Conservation (phyloP, 1,140 invertebrate species). For the Leptestheria dahalacensis region DNA sequence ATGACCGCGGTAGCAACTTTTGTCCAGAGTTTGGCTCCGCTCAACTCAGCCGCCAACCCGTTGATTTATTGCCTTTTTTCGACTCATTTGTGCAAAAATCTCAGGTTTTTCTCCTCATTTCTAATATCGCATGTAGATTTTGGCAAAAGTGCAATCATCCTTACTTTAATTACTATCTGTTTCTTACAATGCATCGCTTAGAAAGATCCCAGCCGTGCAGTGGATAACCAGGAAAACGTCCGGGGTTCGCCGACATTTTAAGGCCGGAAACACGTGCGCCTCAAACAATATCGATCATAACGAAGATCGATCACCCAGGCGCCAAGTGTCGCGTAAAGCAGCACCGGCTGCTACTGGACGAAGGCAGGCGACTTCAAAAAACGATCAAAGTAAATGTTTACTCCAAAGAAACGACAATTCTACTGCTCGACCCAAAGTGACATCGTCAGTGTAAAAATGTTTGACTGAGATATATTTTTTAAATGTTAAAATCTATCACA, state of each 20-base stretch:
- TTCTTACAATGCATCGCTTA: background rate
- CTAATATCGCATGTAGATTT: slow-evolving; percentile 7
- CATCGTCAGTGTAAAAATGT: too few relatives aligned
- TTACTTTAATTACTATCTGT: background rate
- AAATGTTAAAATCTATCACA: too few relatives aligned
- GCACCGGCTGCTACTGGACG: background rate
- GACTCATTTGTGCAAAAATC: slow-evolving; percentile 67
- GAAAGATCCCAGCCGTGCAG: background rate
- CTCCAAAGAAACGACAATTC: too few relatives aligned
- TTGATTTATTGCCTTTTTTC: slow-evolving; percentile 90
- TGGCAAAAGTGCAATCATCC: background rate
- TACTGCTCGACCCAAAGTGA: too few relatives aligned
- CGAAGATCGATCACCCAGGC: background rate
- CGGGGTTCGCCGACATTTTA: background rate
- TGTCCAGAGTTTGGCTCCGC: slow-evolving; percentile 78
- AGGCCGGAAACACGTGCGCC: background rate
- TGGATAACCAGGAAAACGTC: background rate
- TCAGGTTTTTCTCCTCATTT: too few relatives aligned
- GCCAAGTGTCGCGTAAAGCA: background rate
- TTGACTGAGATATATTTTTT: too few relatives aligned
- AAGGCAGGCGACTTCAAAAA: too few relatives aligned
- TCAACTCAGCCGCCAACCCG: slow-evolving; percentile 89
- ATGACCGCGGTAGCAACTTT: slow-evolving; percentile 73
- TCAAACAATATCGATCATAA: too few relatives aligned
- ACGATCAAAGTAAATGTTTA: too few relatives aligned